Conservation (phyloP, 2,888 invertebrate species). For the Mactromeris polynyma region DNA sequence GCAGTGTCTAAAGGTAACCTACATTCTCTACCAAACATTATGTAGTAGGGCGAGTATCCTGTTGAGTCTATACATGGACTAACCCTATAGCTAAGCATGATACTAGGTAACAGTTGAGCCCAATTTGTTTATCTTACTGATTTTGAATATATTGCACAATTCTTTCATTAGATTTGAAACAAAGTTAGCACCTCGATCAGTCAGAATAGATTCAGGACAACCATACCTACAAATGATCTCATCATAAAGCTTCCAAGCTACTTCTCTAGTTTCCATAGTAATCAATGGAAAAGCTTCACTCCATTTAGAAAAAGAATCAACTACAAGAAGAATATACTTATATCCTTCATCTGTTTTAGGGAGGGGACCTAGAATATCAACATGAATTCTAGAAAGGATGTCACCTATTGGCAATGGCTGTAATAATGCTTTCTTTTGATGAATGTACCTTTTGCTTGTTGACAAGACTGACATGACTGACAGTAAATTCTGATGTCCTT, state of each 20-base stretch:
- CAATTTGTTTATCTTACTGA: conserved; percentile 52
- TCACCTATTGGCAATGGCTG: conserved; percentile 54
- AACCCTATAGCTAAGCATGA: conserved; percentile 50
- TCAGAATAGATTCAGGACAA: conserved; percentile 40
- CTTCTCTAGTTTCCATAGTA: conserved; percentile 48
- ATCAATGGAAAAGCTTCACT: conserved; percentile 64
- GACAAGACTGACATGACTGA: conserved; percentile 44
- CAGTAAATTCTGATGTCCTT: conserved; percentile 30
- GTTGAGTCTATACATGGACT: conserved; percentile 30
- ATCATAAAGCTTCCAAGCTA: conserved; percentile 52
- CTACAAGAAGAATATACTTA: conserved; percentile 61
- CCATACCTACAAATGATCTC: conserved; percentile 58
- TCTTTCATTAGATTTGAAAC: conserved; percentile 50
- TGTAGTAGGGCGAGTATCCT: conserved; percentile 53
- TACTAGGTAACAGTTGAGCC: conserved; percentile 43
- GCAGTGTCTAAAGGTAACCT: conserved; percentile 60
- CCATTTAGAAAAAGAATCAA: conserved; percentile 64
- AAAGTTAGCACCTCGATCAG: conserved; percentile 63
- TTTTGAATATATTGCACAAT: conserved; percentile 49
- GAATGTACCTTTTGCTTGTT: conserved; percentile 29
- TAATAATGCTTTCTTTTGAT: conserved; percentile 33
- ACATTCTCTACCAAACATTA: conserved; percentile 59
- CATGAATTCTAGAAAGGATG: conserved; percentile 47
- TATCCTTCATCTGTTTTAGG: conserved; percentile 45
- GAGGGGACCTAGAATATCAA: conserved; percentile 58